A percentile compares a stretch with the other conserved stretches of the same genome.
Evolutionary conservation across 2,888 invertebrate genomes (phyloP).

Genomic region (Nemoura dubitans): DNA sequence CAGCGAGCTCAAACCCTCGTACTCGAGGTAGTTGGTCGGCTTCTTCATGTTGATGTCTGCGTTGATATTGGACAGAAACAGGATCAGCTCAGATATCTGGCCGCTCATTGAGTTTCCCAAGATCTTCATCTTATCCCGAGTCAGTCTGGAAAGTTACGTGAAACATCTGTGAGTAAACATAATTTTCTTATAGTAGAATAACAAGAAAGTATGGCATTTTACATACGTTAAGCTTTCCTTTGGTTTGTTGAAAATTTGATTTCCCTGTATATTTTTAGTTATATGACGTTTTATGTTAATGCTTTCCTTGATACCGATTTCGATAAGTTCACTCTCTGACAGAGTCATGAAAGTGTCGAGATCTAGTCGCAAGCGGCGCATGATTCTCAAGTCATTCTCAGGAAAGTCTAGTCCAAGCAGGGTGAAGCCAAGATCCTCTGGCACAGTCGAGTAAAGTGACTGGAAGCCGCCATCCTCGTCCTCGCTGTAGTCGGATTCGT

Average conservation of each 20-base stretch:
- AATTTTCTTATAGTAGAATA: too few species aligned
- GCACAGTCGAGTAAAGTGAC: background rate
- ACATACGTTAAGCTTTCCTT: background rate
- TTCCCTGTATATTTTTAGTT: background rate
- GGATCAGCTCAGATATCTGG: background rate
- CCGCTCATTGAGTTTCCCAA: background rate
- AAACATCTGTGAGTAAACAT: background rate
- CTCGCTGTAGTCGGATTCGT: slow-evolving; percentile 10
- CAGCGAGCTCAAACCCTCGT: background rate
- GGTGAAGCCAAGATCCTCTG: slow-evolving; percentile 28
- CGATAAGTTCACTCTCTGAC: background rate
- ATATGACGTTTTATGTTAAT: background rate
- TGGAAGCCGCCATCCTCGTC: background rate
- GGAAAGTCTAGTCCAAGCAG: slow-evolving; percentile 15
- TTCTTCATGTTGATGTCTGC: background rate
- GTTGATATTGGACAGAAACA: background rate
- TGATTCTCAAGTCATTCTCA: background rate
- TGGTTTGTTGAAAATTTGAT: background rate
- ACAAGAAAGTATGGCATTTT: background rate
- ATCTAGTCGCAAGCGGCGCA: background rate
- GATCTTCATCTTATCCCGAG: background rate
- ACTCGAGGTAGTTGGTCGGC: background rate
- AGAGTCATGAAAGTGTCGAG: slow-evolving; percentile 13
- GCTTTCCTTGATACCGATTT: slow-evolving; percentile 15
- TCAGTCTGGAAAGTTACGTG: background rate